Evolutionary conservation across 1,140 invertebrate genomes (phyloP), one percentile per base, ranked within the genome.

Genomic region (Anagrus nilaparvatae): DNA sequence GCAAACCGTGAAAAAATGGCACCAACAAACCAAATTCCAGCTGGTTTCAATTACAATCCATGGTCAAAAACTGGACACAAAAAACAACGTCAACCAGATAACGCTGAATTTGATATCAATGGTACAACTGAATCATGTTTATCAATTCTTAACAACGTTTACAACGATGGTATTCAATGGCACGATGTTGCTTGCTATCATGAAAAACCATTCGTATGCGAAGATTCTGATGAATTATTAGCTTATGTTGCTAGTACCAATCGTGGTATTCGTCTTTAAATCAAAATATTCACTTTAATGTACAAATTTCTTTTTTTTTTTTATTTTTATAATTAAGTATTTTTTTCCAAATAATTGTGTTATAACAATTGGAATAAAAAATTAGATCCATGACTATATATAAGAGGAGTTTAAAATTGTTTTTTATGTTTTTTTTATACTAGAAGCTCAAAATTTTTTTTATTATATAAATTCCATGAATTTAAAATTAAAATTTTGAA

Each of bases 101-200:
- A 91, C 55, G 87, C 88, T 2, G 87, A 91, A 62, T 91, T 84
- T 65, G 85, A 89, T 52, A 91, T 92, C 65, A 92, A 91, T 66
- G 76, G 82, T 32, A 91, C 87, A 23, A 78, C 76, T 37, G 88
- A 93, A 58, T 87, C 86, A 23, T 92, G 87, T 55, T 55, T 91
- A 44, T 84, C 82, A 9, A 75, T 91, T 29, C 69, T 90, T 23
- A 92, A 93, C 72, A 90, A 91, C 62, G 86, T 91, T 1, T 91
- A 91, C 74, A 85, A 84, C 47, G 87, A 92, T 60, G 87, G 87
- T 35, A 87, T 91, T 54, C 82, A 81, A 35, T 91, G 87, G 87
- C 88, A 91, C 67, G 88, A 92, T 61, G 86, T 91, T 25, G 88
- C 87, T 44, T 92, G 87, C 63, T 90, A 91, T 63, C 88, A 91